Conservation (phyloP, 1,140 invertebrate species). For the Monomorium pharaonis region DNA sequence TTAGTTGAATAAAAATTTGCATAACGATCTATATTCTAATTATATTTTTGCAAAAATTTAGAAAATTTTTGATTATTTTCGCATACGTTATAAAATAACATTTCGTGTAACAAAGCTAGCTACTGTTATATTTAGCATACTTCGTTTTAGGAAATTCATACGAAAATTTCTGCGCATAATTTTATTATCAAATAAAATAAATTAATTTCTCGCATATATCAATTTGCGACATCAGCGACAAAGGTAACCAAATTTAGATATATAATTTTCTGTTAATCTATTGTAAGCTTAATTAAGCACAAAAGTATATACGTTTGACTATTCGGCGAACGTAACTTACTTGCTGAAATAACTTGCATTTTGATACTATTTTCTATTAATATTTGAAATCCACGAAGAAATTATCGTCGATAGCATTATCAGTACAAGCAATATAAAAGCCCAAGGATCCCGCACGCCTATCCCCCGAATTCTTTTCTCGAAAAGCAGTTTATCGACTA, state of each 20-base stretch:
- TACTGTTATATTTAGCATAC: background rate
- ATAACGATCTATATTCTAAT: background rate
- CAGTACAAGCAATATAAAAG: background rate
- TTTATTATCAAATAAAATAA: background rate
- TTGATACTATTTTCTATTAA: background rate
- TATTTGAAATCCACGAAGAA: background rate
- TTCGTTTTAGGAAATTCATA: background rate
- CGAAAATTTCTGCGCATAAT: background rate
- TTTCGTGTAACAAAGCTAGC: background rate
- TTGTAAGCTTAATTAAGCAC: background rate
- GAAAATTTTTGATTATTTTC: slow-evolving; percentile 14
- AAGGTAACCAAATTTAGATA: slow-evolving; percentile 1
- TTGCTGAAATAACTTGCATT: background rate
- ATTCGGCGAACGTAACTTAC: background rate
- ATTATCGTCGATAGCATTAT: background rate
- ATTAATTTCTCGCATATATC: slow-evolving; percentile 23
- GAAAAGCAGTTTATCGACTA: slow-evolving; percentile 46
- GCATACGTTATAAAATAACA: slow-evolving; percentile 2
- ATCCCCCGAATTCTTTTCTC: slow-evolving; percentile 14
- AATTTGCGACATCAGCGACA: background rate
- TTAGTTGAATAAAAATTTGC: background rate
- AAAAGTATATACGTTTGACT: background rate
- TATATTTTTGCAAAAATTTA: background rate
- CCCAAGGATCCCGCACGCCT: background rate
- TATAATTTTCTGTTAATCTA: background rate